Evolutionary conservation across 2,113 vertebrate species (phyloP), one percentile per base, ranked within the genome.

Genomic region (Datnioides undecimradiatus): DNA sequence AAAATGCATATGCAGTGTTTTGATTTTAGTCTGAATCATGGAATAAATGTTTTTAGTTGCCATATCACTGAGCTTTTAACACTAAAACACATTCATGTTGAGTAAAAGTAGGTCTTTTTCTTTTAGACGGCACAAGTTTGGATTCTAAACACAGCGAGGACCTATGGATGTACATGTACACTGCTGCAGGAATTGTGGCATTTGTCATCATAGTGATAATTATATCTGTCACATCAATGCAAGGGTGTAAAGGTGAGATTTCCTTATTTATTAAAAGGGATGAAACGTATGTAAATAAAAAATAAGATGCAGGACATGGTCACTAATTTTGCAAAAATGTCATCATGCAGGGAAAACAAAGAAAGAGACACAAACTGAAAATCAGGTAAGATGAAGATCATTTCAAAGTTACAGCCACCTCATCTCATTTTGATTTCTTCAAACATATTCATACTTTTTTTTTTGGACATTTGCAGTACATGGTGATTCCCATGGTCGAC

Each of bases 191-290:
- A 46, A 80, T 88, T 0, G 5, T 64, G 8, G 60, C 29, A 5
- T 57, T 94, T 6, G 71, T 94, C 27, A 1, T 88, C 52, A 29
- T 87, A 6, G 81, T 93, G 10, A 80, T 91, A 4, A 27, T 78
- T 29, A 27, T 92, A n/a, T 87, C 90, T 29, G 43, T 92, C 10
- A 34, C 80, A 46, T 88, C 36, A 8, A 48, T 88, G 55, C 73
- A 5, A 46, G 72, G 84, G 12, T 92, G 79, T 31, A 85, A 31
- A 90, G 79, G 92, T 93, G 55, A 91, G 83, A 25, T 59, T n/a
- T 49, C 17, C 57, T 27, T 41, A n/a, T 27, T 41, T 17, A 21
- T 21, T 57, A 33, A 11, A 21, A 1, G 29, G 33, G 19, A n/a
- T n/a, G n/a, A n/a, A n/a, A n/a, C n/a, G 10, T 17, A 29, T 29